Evolutionary conservation across 2,888 invertebrate species (phyloP).

Genomic region (Luffia ferchaultella): DNA sequence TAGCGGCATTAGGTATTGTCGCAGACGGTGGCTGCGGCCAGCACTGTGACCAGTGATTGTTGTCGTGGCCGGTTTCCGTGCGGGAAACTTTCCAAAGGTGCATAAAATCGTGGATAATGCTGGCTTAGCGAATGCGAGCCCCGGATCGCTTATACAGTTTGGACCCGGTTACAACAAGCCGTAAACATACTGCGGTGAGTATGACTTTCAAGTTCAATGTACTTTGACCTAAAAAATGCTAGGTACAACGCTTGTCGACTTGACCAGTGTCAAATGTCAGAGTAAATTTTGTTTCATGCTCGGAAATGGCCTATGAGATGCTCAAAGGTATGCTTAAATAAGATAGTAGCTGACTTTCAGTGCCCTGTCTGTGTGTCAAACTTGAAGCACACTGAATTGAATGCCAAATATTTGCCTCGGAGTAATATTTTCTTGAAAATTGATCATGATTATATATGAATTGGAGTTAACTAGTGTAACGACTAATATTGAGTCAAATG

Average conservation of each 20-base stretch:
- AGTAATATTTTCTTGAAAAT: no score
- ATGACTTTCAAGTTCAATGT: conserved; percentile 58
- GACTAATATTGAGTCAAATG: no score
- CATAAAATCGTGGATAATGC: conserved; percentile 62
- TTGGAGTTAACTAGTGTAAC: no score
- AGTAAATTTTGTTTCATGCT: conserved; percentile 14
- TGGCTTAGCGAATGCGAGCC: conserved; percentile 59
- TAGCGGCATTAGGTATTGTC: not conserved
- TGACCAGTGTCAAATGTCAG: conserved; percentile 37
- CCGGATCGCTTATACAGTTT: conserved; percentile 60
- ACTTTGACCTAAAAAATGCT: conserved; percentile 60
- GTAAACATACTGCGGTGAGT: conserved; percentile 65
- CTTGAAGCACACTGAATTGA: no score
- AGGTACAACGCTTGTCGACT: not conserved
- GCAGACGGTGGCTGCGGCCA: conserved; percentile 9
- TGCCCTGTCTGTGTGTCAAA: no score
- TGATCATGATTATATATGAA: no score
- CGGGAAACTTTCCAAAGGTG: conserved; percentile 63
- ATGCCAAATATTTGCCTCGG: no score
- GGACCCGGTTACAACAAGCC: conserved; percentile 59
- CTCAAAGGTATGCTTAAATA: not conserved
- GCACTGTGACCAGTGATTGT: conserved; percentile 62
- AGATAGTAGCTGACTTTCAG: no score
- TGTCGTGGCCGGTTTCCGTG: conserved; percentile 61
- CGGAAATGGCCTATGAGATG: not conserved